These are phyloP conservation scores for Micromesistius poutassou DNA, from an alignment of 2,797 vertebrate species.

Conservation along the genomic window DNA sequence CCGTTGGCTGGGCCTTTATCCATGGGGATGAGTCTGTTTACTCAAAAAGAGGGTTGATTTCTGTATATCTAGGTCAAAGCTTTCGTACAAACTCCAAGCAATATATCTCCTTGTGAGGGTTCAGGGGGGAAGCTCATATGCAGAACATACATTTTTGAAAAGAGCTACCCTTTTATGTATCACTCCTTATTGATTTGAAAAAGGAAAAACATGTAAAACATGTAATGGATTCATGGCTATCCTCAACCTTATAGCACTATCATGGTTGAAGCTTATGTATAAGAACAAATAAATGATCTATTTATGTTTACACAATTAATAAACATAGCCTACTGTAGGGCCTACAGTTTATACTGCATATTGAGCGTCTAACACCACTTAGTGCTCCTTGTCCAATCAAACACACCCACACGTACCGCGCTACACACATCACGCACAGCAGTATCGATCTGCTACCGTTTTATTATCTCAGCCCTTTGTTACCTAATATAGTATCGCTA, in stretches of 20 bases:
- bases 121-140: not conserved
- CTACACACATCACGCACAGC: slow-evolving; percentile 10
- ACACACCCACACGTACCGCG: slow-evolving; percentile 18
- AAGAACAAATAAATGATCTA: too few species aligned
- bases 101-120: not conserved
- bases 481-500: slow-evolving; percentile 64
- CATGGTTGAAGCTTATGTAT: not conserved
- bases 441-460: slow-evolving; percentile 61
- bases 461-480: slow-evolving; percentile 66
- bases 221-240: not conserved
- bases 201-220: not conserved
- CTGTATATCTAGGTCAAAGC: not conserved
- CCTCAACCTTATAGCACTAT: not conserved
- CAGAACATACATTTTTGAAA: not conserved
- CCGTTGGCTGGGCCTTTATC: not conserved
- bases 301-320: too few species aligned
- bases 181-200: not conserved
- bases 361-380: not conserved
- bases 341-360: not conserved
- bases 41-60: not conserved
- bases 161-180: not conserved
- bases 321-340: too few species aligned
- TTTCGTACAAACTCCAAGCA: not conserved
- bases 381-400: not conserved
- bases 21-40: not conserved